phyloP scores from a whole-genome alignment of 30 jellyfish, hydroid and myxozoan species.

The Pseudorhiza aurosa region DNA sequence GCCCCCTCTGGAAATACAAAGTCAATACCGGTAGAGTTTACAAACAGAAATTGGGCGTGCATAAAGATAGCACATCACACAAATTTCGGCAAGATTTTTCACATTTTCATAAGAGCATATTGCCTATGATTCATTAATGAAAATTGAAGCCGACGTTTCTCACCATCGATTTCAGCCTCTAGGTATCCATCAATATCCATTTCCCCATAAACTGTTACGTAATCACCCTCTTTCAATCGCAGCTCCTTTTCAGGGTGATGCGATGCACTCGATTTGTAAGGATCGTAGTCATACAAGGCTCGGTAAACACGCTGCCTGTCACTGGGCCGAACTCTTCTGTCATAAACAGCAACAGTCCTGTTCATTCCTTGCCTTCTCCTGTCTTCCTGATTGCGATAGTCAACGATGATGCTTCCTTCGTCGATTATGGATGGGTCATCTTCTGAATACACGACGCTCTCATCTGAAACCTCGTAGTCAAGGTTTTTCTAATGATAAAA shows the following conservation, averaged over 20 bases:
- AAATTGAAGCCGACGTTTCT: no score
- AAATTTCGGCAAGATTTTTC: no score
- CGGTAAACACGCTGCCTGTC: constrained; percentile 30
- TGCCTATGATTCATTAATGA: no score
- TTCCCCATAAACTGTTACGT: constrained; percentile 88
- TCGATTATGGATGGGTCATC: constrained; percentile 47
- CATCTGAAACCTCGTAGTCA: constrained; percentile 39
- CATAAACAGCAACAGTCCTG: constrained; percentile 43
- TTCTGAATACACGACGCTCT: constrained; percentile 56
- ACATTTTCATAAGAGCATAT: no score
- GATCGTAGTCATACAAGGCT: constrained; percentile 85
- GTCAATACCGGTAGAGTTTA: no score
- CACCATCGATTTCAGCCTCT: constrained; percentile 91
- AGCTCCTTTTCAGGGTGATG: constrained; percentile 83
- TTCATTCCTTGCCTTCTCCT: constrained; percentile 21
- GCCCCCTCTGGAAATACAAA: no score
- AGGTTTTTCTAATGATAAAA: background rate
- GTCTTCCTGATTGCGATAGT: constrained; percentile 20
- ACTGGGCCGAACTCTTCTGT: constrained; percentile 30
- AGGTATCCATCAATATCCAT: constrained; percentile 85
- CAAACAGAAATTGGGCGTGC: no score
- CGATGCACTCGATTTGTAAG: constrained; percentile 72
- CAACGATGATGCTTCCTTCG: constrained; percentile 51
- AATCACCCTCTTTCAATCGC: constrained; percentile 85
- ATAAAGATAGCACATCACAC: no score